Evolutionary conservation across 2,888 invertebrate species (phyloP), one percentile per base, ranked within the genome.

Genomic region (Sinodicranocentrus sp.): DNA sequence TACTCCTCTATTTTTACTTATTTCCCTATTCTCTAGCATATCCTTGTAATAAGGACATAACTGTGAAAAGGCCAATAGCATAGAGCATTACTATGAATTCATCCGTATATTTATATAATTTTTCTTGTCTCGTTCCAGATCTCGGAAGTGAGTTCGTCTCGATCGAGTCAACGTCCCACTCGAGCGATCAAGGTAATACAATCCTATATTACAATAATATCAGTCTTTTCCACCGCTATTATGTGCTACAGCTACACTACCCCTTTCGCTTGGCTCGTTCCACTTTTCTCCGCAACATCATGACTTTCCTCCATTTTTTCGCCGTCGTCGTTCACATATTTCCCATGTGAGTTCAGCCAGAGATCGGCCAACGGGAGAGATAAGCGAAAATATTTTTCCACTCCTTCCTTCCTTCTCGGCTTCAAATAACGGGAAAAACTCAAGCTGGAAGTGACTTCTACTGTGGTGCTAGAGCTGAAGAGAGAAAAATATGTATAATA

Each of bases 181-280:
- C 85, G 15, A 87, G 86, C 84, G 88, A 88, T 85, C 86, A 88
- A 87, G 88, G 88, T 88, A 82, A 86, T 75, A 76, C 70, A 67
- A 82, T 72, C 63, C 73, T 17, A 33, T 54, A 67, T 80, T 61
- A 61, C 59, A 73, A 73, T 73, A 73, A 61, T 73, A 73, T 73
- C 61, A 73, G 61, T 28, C 63, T 19, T 57, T 57, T 71, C 71
- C 23, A 71, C 57, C 39, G 39, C 59, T 39, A 57, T 57, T 39
- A 39, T 71, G 21, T 61, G 61, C 73, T 33, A 25, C 23, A 57
- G 57, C 39, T 39, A 54, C 25, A 57, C 8, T 57, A 23, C 25
- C 8, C 25, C 25, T 57, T 57, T 57, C 25, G 21, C 57, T 48
- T 25, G 5, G 44, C 61, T 19, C 44, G 65, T 59, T 78, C 70